Evolutionary conservation across 2,888 invertebrate genomes (phyloP).

Genomic region (Tetanocera ferruginea): DNA sequence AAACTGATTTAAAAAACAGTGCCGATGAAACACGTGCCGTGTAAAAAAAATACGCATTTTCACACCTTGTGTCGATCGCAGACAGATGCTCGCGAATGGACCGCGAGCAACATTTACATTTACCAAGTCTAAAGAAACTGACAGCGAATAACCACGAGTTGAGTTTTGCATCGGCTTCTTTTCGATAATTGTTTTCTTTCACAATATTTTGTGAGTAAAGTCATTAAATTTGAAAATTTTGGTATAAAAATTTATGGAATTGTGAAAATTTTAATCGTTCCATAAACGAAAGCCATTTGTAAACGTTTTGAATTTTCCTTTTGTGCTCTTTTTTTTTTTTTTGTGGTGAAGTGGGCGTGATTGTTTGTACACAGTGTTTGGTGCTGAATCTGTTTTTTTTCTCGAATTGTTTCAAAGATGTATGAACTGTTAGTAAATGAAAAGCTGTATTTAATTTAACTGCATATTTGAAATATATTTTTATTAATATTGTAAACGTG

Average conservation of each 20-base stretch:
- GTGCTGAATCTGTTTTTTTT: too few relatives aligned
- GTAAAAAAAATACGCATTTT: not conserved
- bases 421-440: too few relatives aligned
- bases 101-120: not conserved
- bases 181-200: not conserved
- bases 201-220: not conserved
- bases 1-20: not conserved
- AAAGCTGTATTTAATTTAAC: too few relatives aligned
- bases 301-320: too few relatives aligned
- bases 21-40: not conserved
- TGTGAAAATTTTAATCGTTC: conserved; percentile 26
- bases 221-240: not conserved
- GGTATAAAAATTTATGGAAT: conserved; percentile 15
- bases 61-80: not conserved
- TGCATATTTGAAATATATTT: too few relatives aligned
- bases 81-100: not conserved
- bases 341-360: too few relatives aligned
- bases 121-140: not conserved
- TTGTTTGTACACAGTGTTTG: not conserved
- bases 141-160: not conserved
- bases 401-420: too few relatives aligned
- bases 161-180: too few relatives aligned
- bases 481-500: too few relatives aligned
- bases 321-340: too few relatives aligned
- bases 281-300: not conserved